Evolutionary conservation across 2,113 vertebrate genomes (phyloP), one percentile per base, ranked within the genome.

Genomic region (Gorsachius goisagi): DNA sequence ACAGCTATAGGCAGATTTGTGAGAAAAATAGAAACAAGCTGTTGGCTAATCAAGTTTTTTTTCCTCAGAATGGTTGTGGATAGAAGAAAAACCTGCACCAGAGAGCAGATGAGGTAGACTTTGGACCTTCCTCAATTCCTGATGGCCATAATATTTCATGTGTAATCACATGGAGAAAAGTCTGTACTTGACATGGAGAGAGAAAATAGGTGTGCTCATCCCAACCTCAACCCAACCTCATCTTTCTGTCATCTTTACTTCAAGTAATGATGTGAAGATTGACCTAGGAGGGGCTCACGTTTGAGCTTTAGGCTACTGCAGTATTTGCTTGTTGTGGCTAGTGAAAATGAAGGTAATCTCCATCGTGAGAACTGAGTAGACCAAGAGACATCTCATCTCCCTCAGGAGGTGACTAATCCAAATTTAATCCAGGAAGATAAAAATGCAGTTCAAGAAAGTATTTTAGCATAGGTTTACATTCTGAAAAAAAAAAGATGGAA

Each of bases 371-470:
- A 32, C 73, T 60, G 66, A 60, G 35, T 52, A 78, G 49, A 94
- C 28, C 33, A 75, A 63, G 56, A 85, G 33, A 41, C 15, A 28
- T 85, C 64, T 94, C 81, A 68, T 94, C 49, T 96, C 62, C 66
- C 77, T 6, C 6, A 59, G 89, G 91, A 95, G 78, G 37, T 96
- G 89, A 91, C 62, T 96, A 82, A 94, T 94, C 24, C 35, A 60
- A 89, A 58, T 49, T 62, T 91, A 82, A 88, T 89, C 85, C 78
- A 72, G 50, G 21, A 82, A 91, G 69, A 94, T 76, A 89, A 94
- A 94, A 93, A 66, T 41, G 10, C 5, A 15, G 33, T 62, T 92
- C 56, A 74, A 85, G 28, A n/a, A 72, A 74, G 56, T 39, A 73
- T 74, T 37, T 90, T 82, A 73, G 62, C 8, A 75, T 33, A 47